phyloP scores from a whole-genome alignment of 2,797 vertebrate species.

The Aulostomus chinensis region DNA sequence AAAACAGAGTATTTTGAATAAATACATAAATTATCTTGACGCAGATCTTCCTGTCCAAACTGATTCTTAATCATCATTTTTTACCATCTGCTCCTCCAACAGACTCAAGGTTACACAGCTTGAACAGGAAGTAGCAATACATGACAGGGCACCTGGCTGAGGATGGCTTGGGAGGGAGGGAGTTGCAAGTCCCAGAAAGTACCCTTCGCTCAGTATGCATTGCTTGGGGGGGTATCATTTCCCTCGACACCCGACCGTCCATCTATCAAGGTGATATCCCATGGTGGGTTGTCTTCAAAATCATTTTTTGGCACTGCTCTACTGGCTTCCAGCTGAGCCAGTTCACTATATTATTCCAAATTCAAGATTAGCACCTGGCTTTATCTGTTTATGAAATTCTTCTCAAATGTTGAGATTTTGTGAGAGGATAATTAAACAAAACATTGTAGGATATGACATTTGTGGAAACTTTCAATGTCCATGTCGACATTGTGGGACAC shows the following conservation, averaged over 20 bases:
- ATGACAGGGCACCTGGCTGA: conserved; percentile 58
- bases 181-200: too few relatives aligned
- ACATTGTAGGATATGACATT: too few relatives aligned
- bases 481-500: conserved; percentile 13
- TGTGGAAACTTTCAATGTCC: too few relatives aligned
- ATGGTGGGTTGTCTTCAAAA: conserved; percentile 39
- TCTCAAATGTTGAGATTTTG: too few relatives aligned
- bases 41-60: conserved; percentile 8
- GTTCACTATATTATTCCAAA: too few relatives aligned
- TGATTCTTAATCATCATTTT: conserved; percentile 46
- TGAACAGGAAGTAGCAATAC: conserved; percentile 37
- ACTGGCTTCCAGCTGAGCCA: too few relatives aligned
- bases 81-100: conserved; percentile 56
- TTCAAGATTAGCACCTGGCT: too few relatives aligned
- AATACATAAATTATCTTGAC: conserved; percentile 4
- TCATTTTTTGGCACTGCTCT: conserved; percentile 50
- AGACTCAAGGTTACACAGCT: conserved; percentile 68
- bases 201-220: too few relatives aligned
- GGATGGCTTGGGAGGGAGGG: conserved; percentile 12
- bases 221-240: conserved; percentile 43
- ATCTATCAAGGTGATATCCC: conserved; percentile 67
- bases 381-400: too few relatives aligned
- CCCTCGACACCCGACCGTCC: conserved; percentile 37
- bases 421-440: too few relatives aligned
- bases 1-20: too few relatives aligned